These are phyloP conservation scores for Drosophila picticornis DNA, from an alignment of 2,888 invertebrate genomes.

Conservation along the genomic window DNA sequence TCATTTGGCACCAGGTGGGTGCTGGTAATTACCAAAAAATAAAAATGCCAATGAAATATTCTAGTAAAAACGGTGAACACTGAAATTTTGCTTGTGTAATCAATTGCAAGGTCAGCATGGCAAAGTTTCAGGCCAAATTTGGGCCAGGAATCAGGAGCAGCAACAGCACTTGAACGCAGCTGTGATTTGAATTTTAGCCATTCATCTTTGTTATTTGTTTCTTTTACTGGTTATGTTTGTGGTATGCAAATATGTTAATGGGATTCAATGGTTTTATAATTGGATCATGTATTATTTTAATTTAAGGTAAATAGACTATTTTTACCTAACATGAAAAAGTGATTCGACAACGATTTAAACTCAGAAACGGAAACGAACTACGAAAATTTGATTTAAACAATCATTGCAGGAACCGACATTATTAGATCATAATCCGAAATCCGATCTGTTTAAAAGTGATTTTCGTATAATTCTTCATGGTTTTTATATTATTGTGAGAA, in stretches of 20 bases:
- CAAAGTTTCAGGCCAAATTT: constrained; percentile 15
- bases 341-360: background rate
- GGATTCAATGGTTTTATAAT: background rate
- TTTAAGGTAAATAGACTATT: background rate
- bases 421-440: background rate
- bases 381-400: background rate
- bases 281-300: background rate
- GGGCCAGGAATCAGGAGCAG: background rate
- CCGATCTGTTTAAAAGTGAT: background rate
- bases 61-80: constrained; percentile 4
- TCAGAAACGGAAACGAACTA: background rate
- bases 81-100: constrained; percentile 49
- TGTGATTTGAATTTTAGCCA: constrained; percentile 1
- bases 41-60: constrained; percentile 10
- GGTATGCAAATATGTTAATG: constrained; percentile 33
- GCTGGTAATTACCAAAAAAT: constrained; percentile 44
- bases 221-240: background rate
- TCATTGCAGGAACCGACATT: background rate
- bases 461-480: background rate
- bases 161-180: constrained; percentile 42
- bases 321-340: background rate
- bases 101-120: constrained; percentile 34
- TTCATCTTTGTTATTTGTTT: background rate
- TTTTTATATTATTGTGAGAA: background rate
- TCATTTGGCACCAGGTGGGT: constrained; percentile 43